phyloP scores from a whole-genome alignment of 2,888 invertebrate genomes.

The Agrotis segetum region DNA sequence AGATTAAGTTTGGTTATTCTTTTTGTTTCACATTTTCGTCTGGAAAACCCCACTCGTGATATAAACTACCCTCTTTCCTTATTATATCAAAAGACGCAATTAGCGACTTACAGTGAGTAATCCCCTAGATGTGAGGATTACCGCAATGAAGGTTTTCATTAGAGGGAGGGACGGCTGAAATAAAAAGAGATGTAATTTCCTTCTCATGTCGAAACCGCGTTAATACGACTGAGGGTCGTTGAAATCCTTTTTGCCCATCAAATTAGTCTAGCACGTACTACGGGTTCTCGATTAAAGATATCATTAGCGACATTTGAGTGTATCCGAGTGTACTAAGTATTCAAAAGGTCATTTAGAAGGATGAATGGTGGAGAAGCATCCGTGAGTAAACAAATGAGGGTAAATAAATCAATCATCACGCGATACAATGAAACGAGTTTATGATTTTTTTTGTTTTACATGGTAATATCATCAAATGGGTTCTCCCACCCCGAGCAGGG shows the following conservation, averaged over 20 bases:
- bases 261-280: slow-evolving; percentile 73
- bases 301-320: slow-evolving; percentile 40
- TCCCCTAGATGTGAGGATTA: slow-evolving; percentile 69
- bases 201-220: slow-evolving; percentile 79
- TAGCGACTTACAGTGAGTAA: slow-evolving; percentile 67
- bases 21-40: slow-evolving; percentile 34
- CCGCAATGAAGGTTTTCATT: slow-evolving; percentile 79
- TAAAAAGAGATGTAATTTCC: slow-evolving; percentile 81
- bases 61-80: slow-evolving; percentile 46
- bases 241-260: slow-evolving; percentile 76
- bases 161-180: slow-evolving; percentile 73
- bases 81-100: slow-evolving; percentile 65
- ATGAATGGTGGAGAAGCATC: slow-evolving; percentile 35
- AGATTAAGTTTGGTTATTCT: slow-evolving; percentile 26
- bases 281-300: slow-evolving; percentile 55
- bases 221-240: slow-evolving; percentile 78
- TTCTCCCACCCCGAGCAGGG: no score
- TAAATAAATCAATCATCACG: slow-evolving; percentile 57
- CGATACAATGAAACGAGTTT: slow-evolving; percentile 41
- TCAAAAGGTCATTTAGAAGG: slow-evolving; percentile 24
- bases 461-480: no score
- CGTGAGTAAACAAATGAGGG: slow-evolving; percentile 42
- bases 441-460: no score
- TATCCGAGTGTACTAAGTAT: slow-evolving; percentile 18
- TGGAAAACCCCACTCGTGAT: slow-evolving; percentile 14